Percentiles rank a stretch among this genome's conserved stretches.
Conservation (phyloP, 2,113 vertebrate genomes). For the Syngnathus floridae region DNA sequence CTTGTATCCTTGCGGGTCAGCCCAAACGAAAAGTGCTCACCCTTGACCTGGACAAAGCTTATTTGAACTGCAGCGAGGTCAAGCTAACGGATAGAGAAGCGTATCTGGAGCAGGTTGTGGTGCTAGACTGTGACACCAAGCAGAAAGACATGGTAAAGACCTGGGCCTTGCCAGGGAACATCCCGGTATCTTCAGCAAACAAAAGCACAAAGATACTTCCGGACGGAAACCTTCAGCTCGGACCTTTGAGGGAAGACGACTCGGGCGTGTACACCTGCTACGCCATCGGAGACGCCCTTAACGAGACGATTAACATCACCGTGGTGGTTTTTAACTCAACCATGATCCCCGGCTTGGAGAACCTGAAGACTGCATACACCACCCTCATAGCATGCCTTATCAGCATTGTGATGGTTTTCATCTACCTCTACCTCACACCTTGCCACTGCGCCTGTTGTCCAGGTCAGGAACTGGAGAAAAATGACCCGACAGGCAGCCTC, state of each 20-base stretch:
- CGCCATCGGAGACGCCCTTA: slow-evolving; percentile 78
- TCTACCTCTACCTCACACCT: slow-evolving; percentile 93
- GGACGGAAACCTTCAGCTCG: slow-evolving; percentile 76
- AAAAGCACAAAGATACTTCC: slow-evolving; percentile 55
- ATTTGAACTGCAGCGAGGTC: slow-evolving; percentile 89
- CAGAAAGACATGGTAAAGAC: slow-evolving; percentile 71
- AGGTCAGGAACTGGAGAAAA: slow-evolving; percentile 66
- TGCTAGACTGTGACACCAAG: slow-evolving; percentile 82
- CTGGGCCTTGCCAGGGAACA: slow-evolving; percentile 81
- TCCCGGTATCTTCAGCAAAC: slow-evolving; percentile 60
- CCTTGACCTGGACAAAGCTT: slow-evolving; percentile 63
- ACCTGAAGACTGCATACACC: slow-evolving; percentile 93
- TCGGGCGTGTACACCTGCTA: slow-evolving; percentile 85
- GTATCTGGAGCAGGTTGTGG: slow-evolving; percentile 76
- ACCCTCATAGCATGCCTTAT: slow-evolving; percentile 88
- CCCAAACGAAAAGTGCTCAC: slow-evolving; percentile 55
- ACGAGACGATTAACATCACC: slow-evolving; percentile 86
- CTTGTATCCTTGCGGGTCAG: slow-evolving; percentile 56
- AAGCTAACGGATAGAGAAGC: slow-evolving; percentile 69
- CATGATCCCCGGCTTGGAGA: slow-evolving; percentile 73
- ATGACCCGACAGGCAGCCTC: slow-evolving; percentile 78
- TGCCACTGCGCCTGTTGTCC: slow-evolving; percentile 83
- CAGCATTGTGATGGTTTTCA: slow-evolving; percentile 85
- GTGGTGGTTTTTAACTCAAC: slow-evolving; percentile 86
- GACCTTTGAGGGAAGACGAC: slow-evolving; percentile 71